Evolutionary conservation across 2,888 invertebrate genomes (phyloP).

Genomic region (Monochamus alternatus): DNA sequence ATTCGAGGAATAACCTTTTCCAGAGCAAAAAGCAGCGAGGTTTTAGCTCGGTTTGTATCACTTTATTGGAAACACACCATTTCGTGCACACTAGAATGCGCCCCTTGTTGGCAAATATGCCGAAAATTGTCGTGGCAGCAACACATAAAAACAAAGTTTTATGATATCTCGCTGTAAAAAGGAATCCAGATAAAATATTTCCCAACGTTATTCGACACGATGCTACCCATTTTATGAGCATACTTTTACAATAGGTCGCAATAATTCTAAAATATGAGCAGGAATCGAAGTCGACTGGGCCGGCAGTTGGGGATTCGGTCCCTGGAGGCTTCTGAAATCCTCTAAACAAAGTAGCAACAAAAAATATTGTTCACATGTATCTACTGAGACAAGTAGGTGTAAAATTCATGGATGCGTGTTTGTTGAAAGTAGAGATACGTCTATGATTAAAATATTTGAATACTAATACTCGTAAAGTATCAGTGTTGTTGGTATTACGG

Average conservation of each 20-base stretch:
- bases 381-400: no score
- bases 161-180: neutral
- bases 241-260: constrained; percentile 1
- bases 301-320: no score
- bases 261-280: neutral
- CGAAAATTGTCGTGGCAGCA: constrained; percentile 6
- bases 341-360: no score
- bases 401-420: no score
- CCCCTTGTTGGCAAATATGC: neutral
- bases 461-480: no score
- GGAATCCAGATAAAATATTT: constrained; percentile 10
- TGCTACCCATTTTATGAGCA: neutral
- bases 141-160: constrained; percentile 11
- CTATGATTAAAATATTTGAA: no score
- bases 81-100: neutral
- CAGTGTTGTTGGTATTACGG: no score
- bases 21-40: no score
- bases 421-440: no score
- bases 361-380: no score
- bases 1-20: no score
- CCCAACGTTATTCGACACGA: neutral
- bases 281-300: neutral
- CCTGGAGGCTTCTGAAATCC: no score
- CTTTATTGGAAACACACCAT: constrained; percentile 5
- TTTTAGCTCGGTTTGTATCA: neutral